Evolutionary conservation across 2,113 vertebrate species (phyloP).

Genomic region (Nansenia antarctica): DNA sequence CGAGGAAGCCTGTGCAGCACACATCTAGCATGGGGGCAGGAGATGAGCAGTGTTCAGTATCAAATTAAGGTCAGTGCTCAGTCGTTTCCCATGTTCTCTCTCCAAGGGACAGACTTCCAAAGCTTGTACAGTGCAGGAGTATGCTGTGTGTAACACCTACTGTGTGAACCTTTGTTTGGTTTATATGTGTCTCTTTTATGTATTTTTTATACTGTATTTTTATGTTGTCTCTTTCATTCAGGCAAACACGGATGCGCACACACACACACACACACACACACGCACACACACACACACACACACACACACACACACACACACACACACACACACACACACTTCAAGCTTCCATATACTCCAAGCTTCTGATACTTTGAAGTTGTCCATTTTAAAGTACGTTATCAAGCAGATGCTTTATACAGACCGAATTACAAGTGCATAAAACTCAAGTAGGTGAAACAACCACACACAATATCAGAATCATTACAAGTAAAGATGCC

Average conservation of each 20-base stretch:
- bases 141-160: not conserved
- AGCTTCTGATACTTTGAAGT: no score
- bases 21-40: conserved; percentile 13
- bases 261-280: not conserved
- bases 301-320: no score
- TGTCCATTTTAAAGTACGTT: no score
- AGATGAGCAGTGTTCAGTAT: conserved; percentile 30
- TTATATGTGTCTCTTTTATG: not conserved
- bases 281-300: not conserved
- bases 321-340: conserved; percentile 4
- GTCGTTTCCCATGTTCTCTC: conserved; percentile 52
- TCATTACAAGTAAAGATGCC: no score
- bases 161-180: not conserved
- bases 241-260: not conserved
- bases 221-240: not conserved
- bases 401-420: no score
- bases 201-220: not conserved
- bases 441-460: no score
- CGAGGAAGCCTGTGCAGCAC: not conserved
- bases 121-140: no score
- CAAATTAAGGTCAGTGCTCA: conserved; percentile 50
- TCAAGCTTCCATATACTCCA: no score
- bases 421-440: no score
- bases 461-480: no score
- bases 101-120: no score